These are phyloP conservation scores for Irena cyanogastra DNA, from an alignment of 2,113 vertebrate species.

Conservation along the genomic window DNA sequence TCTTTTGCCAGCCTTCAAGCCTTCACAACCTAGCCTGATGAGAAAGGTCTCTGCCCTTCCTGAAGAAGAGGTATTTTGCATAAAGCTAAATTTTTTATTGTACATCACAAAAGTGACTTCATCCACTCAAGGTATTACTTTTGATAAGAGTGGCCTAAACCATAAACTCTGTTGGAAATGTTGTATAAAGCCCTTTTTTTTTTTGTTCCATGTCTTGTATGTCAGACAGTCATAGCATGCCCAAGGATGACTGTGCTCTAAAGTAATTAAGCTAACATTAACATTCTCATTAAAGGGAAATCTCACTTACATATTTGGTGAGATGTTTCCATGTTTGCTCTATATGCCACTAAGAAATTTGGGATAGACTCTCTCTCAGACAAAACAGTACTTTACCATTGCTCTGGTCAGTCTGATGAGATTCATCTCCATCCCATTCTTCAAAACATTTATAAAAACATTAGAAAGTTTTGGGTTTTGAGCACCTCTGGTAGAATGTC, in stretches of 20 bases:
- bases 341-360: not conserved
- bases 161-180: not conserved
- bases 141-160: not conserved
- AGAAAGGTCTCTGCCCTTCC: not conserved
- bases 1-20: not conserved
- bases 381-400: not conserved
- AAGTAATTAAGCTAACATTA: not conserved
- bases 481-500: not conserved
- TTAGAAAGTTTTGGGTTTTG: not conserved
- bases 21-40: not conserved
- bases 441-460: not conserved
- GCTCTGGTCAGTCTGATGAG: not conserved
- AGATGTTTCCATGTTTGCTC: not conserved
- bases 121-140: not conserved
- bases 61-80: not conserved
- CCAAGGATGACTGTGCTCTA: not conserved
- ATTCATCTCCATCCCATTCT: not conserved
- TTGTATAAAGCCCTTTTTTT: not conserved
- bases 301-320: not conserved
- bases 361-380: not conserved
- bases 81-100: not conserved
- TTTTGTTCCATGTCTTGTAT: not conserved
- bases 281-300: not conserved
- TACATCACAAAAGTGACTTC: fast-evolving
- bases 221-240: not conserved